Conservation (phyloP, 35 echinoderm and acorn worm genomes). For the Ptychodera flava region DNA sequence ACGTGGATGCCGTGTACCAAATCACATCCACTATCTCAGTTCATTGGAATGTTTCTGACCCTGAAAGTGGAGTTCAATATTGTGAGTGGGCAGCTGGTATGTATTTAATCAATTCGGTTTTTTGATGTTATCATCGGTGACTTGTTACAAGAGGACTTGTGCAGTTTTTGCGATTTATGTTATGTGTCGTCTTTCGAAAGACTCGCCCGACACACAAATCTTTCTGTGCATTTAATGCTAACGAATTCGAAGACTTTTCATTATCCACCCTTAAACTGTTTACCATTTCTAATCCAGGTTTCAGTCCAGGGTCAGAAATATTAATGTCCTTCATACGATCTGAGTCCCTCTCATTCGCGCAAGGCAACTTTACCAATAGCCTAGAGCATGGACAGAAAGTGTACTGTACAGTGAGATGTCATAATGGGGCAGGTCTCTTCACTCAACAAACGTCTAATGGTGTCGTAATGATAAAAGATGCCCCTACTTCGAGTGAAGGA, state of each 20-base stretch:
- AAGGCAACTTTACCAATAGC: not conserved
- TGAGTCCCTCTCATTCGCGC: not conserved
- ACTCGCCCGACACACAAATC: not conserved
- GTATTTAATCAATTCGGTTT: not conserved
- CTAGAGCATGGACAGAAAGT: not conserved
- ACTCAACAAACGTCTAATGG: slow-evolving; percentile 18
- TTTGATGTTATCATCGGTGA: not conserved
- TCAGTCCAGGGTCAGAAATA: not conserved
- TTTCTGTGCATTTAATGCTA: not conserved
- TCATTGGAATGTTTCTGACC: slow-evolving; percentile 28
- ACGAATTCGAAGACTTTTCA: too few relatives aligned
- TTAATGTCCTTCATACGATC: not conserved
- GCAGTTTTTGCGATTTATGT: too few relatives aligned
- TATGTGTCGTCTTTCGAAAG: not conserved
- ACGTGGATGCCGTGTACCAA: not conserved
- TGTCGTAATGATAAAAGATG: slow-evolving; percentile 3
- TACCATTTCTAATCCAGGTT: not conserved
- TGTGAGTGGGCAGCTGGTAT: slow-evolving; percentile 42
- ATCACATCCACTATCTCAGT: not conserved
- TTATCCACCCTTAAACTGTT: not conserved
- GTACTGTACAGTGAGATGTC: slow-evolving; percentile 15
- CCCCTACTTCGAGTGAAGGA: slow-evolving; percentile 5
- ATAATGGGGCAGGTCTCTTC: slow-evolving; percentile 4
- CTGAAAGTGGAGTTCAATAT: slow-evolving; percentile 31
- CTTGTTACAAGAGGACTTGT: not conserved